phyloP scores from a whole-genome alignment of 2,113 vertebrate species.

The Neoarius graeffei region DNA sequence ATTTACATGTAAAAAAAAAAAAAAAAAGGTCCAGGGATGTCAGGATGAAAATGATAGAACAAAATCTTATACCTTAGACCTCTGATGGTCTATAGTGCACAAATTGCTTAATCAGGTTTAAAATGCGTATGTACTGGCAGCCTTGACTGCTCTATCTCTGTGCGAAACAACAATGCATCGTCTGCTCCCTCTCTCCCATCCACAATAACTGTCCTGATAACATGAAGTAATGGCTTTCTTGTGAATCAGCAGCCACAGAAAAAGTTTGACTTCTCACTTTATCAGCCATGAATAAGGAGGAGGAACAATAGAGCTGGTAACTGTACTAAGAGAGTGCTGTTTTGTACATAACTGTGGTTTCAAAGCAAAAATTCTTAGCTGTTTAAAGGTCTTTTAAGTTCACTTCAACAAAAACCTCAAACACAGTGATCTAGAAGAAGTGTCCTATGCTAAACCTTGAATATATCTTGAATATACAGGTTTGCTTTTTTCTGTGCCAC shows the following conservation, averaged over 20 bases:
- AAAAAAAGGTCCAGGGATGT: no score
- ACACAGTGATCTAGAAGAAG: not conserved
- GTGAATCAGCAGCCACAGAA: constrained; percentile 15
- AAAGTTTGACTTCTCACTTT: constrained; percentile 19
- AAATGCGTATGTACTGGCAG: no score
- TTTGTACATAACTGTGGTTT: constrained; percentile 7
- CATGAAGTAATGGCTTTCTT: constrained; percentile 5
- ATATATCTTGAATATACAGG: not conserved
- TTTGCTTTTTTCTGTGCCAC: not conserved
- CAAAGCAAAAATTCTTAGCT: not conserved
- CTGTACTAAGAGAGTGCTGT: not conserved
- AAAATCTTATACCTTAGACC: no score
- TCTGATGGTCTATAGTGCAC: no score
- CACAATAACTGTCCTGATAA: constrained; percentile 44
- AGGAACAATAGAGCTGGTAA: not conserved
- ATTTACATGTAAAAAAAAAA: no score
- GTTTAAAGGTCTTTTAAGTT: constrained; percentile 1
- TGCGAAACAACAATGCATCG: constrained; percentile 6
- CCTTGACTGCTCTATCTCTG: constrained; percentile 13
- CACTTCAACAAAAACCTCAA: not conserved
- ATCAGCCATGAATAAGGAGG: not conserved
- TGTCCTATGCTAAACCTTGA: not conserved
- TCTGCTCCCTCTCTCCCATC: constrained; percentile 26
- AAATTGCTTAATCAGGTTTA: no score
- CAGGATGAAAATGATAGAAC: no score